Percentiles rank a stretch among this genome's conserved stretches.
Conservation (phyloP, 2,113 vertebrate genomes). For the Malurus alboscapulatus region DNA sequence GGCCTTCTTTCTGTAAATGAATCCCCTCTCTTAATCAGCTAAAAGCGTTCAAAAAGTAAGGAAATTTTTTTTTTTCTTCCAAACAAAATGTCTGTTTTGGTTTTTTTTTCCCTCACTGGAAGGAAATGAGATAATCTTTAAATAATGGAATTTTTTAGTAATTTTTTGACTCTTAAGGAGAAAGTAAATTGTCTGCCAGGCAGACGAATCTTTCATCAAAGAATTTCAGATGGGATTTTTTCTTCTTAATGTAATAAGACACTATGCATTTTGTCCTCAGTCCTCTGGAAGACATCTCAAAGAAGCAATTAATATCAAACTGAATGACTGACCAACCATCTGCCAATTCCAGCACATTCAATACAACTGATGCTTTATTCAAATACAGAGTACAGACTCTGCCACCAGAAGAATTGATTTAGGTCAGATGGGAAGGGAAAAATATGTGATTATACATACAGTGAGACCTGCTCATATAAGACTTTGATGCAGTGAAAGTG, state of each 20-base stretch:
- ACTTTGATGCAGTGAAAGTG: neutral
- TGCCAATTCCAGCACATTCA: constrained; percentile 49
- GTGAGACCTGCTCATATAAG: neutral
- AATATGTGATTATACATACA: neutral
- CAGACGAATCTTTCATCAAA: constrained; percentile 1
- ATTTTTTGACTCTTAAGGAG: constrained; percentile 18
- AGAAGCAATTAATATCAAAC: constrained; percentile 62
- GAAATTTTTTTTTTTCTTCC: neutral
- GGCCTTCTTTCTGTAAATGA: neutral
- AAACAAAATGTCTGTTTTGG: neutral
- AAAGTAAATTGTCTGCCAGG: constrained; percentile 7
- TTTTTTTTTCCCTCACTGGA: neutral
- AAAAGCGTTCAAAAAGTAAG: neutral
- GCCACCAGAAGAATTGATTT: constrained; percentile 1
- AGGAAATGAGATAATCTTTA: constrained; percentile 40
- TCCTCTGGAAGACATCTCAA: constrained; percentile 37
- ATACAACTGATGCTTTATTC: constrained; percentile 47
- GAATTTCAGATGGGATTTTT: constrained; percentile 37
- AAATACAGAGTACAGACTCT: constrained; percentile 12
- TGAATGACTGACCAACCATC: constrained; percentile 52
- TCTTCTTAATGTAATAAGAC: constrained; percentile 45
- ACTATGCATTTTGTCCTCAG: constrained; percentile 43
- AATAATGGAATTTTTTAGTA: neutral
- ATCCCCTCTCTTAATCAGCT: neutral
- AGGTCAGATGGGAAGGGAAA: neutral